Percentiles rank a stretch among this genome's conserved stretches.
phyloP scores from a whole-genome alignment of 2,888 invertebrate genomes.

The Imbricaverruca yamaguchii region DNA sequence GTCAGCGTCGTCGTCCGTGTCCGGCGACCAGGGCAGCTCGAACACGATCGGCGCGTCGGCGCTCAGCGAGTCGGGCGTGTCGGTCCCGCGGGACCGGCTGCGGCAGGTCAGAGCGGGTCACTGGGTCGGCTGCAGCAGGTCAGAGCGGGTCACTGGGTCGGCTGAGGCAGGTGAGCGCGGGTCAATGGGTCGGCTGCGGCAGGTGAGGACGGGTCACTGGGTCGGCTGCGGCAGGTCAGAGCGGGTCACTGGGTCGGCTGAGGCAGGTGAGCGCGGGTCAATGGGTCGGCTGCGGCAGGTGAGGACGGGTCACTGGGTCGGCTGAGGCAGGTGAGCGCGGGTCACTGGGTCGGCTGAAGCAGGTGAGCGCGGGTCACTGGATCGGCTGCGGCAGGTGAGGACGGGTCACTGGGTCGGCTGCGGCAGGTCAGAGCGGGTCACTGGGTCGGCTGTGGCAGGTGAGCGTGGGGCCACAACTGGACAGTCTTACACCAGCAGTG shows the following conservation, averaged over 20 bases:
- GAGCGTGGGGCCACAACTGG: no score
- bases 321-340: background rate
- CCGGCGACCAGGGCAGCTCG: conserved; percentile 31
- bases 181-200: background rate
- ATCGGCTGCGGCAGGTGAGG: background rate
- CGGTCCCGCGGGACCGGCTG: conserved; percentile 8
- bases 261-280: background rate
- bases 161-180: background rate
- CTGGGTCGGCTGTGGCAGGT: background rate
- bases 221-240: background rate
- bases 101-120: background rate
- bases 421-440: background rate
- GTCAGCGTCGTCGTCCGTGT: conserved; percentile 24
- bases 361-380: background rate
- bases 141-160: background rate
- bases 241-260: background rate
- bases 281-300: background rate
- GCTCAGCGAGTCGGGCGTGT: conserved; percentile 12
- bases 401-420: background rate
- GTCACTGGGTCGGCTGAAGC: background rate
- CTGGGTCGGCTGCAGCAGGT: background rate
- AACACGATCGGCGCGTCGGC: conserved; percentile 33
- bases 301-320: background rate
- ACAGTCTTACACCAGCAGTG: no score
- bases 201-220: background rate